Conservation (phyloP, 2,888 invertebrate species). For the Ligdia adustata region DNA sequence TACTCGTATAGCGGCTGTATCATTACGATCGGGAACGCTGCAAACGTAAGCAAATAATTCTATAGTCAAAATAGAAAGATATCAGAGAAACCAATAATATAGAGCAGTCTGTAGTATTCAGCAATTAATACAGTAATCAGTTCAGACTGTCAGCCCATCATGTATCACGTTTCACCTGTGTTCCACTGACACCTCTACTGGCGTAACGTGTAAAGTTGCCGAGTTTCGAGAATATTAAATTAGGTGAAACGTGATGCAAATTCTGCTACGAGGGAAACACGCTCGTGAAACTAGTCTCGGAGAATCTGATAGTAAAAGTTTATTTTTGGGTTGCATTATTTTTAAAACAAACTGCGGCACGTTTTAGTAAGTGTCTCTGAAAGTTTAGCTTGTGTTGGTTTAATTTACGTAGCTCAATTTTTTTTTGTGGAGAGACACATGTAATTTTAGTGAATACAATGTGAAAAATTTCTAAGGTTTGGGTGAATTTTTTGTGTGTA, state of each 20-base stretch:
- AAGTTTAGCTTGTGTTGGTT: background rate
- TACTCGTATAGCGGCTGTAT: no score
- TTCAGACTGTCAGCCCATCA: background rate
- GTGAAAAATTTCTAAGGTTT: background rate
- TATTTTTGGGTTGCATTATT: background rate
- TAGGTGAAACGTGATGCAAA: constrained; percentile 15
- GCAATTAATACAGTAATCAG: background rate
- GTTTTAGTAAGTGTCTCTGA: background rate
- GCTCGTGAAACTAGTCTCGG: constrained; percentile 5
- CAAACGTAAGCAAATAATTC: no score
- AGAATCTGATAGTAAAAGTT: background rate
- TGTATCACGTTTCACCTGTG: constrained; percentile 3
- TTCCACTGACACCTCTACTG: background rate
- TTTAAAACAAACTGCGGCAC: background rate
- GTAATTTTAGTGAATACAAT: background rate
- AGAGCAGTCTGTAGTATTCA: background rate
- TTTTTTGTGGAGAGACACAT: background rate
- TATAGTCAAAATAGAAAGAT: no score
- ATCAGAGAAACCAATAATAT: no score
- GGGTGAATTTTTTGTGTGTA: no score
- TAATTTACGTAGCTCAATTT: background rate
- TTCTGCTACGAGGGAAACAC: background rate
- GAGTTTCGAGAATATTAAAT: constrained; percentile 11
- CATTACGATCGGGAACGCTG: no score
- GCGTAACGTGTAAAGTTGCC: constrained; percentile 7